Evolutionary conservation across 2,797 vertebrate species (phyloP), one percentile per base, ranked within the genome.

Genomic region (Threskiornis aethiopicus): DNA sequence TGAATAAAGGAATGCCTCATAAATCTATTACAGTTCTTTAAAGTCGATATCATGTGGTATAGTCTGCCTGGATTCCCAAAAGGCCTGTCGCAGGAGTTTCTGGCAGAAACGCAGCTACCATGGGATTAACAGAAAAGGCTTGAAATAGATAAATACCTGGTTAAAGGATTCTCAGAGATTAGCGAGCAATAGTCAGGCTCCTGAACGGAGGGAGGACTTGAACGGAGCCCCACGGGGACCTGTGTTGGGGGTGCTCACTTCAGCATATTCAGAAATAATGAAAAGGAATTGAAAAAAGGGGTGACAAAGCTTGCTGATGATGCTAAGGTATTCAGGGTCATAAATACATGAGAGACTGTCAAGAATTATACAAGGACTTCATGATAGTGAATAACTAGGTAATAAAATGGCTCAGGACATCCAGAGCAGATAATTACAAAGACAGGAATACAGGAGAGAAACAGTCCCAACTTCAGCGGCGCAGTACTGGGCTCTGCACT

Each of bases 341-440:
- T 47, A 72, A 91, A 86, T 41, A 65, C 52, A 46, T 1, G 57
- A 85, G 76, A 13, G 1, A 2, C 26, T 9, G 21, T 51, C 49
- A 90, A 61, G 79, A 90, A 17, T 66, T 93, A 19, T 25, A 75
- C 57, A 75, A 81, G 61, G 59, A 59, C 47, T 26, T 91, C 25
- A 12, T 21, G 57, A 26, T 5, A 57, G 69, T 52, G 35, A 84
- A 66, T 62, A 93, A 67, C 55, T 29, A 33, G 54, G 47, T 61
- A 91, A 84, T 77, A 35, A 87, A 95, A 81, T 55, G 67, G 35
- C 72, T 75, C 69, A 26, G 76, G 85, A 86, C 76, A 88, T 61
- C 79, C 61, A 67, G 85, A 88, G 57, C 37, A 93, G 90, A 57
- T 86, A 86, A 81, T 81, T 85, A 39, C 65, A 37, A 47, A 80